Conservation (phyloP, 1,140 invertebrate genomes). For the Ridgeia piscesae region DNA sequence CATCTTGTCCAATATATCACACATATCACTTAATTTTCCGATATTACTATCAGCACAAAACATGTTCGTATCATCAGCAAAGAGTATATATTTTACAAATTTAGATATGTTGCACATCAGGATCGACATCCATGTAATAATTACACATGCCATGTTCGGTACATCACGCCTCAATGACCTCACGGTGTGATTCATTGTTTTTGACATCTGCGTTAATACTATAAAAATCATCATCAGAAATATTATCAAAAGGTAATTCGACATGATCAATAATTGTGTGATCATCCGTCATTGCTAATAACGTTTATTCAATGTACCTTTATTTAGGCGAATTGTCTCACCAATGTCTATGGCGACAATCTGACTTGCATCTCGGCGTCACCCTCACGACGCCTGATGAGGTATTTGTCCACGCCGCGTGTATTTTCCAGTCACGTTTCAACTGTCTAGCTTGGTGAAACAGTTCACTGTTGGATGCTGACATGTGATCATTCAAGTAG, state of each 20-base stretch:
- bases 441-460: background rate
- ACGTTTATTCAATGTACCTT: background rate
- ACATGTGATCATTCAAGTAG: background rate
- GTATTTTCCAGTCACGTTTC: background rate
- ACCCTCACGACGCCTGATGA: background rate
- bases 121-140: background rate
- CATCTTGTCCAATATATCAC: too few species aligned
- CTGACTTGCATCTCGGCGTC: background rate
- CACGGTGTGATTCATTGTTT: background rate
- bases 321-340: background rate
- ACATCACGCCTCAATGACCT: background rate
- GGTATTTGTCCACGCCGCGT: background rate
- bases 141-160: background rate
- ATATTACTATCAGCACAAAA: too few species aligned
- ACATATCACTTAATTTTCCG: too few species aligned
- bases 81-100: too few species aligned
- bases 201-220: background rate
- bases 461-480: background rate
- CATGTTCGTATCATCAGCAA: too few species aligned
- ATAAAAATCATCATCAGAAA: too few species aligned
- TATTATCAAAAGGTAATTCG: too few species aligned
- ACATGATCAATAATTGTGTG: background rate
- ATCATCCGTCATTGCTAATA: background rate
- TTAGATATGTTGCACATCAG: too few species aligned
- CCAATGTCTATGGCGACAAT: background rate